Conservation (phyloP, 1,140 invertebrate species). For the Zaprionus camerounensis region DNA sequence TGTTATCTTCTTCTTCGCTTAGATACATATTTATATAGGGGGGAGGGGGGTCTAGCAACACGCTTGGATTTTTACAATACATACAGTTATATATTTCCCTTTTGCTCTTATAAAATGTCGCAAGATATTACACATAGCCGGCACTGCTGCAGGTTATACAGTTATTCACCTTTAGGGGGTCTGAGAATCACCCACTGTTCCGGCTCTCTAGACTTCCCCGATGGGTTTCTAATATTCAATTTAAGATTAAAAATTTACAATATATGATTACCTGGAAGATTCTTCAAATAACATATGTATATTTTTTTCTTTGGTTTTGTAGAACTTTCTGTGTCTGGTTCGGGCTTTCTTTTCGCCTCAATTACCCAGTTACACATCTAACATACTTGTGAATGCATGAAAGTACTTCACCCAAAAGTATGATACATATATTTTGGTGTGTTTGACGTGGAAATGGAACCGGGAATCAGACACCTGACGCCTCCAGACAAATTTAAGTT, state of each 20-base stretch:
- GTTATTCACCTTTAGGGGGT: not conserved
- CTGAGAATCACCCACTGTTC: not conserved
- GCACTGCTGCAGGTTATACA: slow-evolving; percentile 59
- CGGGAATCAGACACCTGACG: not conserved
- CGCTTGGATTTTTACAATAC: slow-evolving; percentile 55
- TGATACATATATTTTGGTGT: not conserved
- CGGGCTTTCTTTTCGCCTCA: not conserved
- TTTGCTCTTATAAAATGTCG: slow-evolving; percentile 59
- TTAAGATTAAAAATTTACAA: slow-evolving; percentile 26
- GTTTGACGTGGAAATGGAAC: not conserved
- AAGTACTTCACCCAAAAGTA: not conserved
- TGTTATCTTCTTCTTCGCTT: slow-evolving; percentile 7
- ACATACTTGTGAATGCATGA: not conserved
- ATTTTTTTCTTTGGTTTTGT: slow-evolving; percentile 5
- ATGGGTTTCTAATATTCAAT: slow-evolving; percentile 2
- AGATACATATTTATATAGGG: slow-evolving; percentile 40
- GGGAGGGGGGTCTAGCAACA: slow-evolving; percentile 44
- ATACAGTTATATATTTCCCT: slow-evolving; percentile 34
- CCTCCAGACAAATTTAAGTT: slow-evolving; percentile 2
- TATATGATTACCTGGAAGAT: slow-evolving; percentile 58
- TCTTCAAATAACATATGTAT: slow-evolving; percentile 46
- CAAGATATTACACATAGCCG: slow-evolving; percentile 77
- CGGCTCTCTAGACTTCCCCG: not conserved
- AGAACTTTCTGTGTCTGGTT: not conserved
- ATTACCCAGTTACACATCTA: not conserved